phyloP scores from a whole-genome alignment of 2,113 vertebrate genomes.

The Trematocara macrostoma region DNA sequence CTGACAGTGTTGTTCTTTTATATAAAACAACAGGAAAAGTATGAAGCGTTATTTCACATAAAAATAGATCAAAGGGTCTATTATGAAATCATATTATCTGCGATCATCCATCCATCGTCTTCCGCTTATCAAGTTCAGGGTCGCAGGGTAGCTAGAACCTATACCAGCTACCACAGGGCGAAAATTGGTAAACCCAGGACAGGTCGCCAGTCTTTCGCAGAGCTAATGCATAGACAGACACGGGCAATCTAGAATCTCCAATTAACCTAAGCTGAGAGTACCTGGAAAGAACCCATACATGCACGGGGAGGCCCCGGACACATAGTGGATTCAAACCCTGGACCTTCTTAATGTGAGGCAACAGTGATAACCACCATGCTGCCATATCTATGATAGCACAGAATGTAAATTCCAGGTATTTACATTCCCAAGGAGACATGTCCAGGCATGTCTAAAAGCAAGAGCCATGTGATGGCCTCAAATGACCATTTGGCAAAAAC shows the following conservation, averaged over 20 bases:
- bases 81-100: background rate
- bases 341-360: background rate
- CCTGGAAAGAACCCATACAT: background rate
- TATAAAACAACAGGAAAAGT: background rate
- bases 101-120: background rate
- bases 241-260: background rate
- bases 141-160: background rate
- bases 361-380: background rate
- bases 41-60: background rate
- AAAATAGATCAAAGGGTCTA: background rate
- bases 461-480: background rate
- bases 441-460: background rate
- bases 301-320: fast-evolving
- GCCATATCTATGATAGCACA: background rate
- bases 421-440: background rate
- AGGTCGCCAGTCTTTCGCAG: background rate
- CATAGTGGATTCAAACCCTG: background rate
- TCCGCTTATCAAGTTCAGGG: background rate
- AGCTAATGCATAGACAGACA: background rate
- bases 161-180: background rate
- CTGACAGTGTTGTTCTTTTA: background rate
- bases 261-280: background rate
- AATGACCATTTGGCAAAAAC: background rate
- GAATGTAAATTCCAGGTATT: background rate
- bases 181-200: background rate